Evolutionary conservation across 2,797 vertebrate genomes (phyloP).

Genomic region (Sebastiscus albofasciatus): DNA sequence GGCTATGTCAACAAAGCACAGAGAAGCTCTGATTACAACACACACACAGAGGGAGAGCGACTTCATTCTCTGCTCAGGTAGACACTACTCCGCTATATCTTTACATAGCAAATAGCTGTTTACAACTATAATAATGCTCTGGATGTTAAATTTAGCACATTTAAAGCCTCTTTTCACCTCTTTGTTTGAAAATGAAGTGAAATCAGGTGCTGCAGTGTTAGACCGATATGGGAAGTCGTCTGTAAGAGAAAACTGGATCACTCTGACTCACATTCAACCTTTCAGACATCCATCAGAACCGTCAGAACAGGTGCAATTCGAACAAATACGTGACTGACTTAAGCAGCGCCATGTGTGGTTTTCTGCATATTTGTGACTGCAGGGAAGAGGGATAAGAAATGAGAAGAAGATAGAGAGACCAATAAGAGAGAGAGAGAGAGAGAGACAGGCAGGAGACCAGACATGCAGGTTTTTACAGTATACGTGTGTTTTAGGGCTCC

Average conservation of each 20-base stretch:
- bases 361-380: not conserved
- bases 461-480: conserved; percentile 61
- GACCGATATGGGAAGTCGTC: not conserved
- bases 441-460: conserved; percentile 60
- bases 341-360: not conserved
- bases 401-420: not conserved
- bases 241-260: not conserved
- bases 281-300: not conserved
- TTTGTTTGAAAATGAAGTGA: not conserved
- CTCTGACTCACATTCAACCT: not conserved
- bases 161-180: not conserved
- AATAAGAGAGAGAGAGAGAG: conserved; percentile 15
- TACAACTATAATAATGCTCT: too few relatives aligned
- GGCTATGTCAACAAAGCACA: too few relatives aligned
- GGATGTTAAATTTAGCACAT: too few relatives aligned
- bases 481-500: conserved; percentile 60
- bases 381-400: conserved; percentile 4
- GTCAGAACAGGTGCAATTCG: conserved; percentile 21
- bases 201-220: not conserved
- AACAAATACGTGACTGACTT: not conserved
- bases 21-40: too few relatives aligned
- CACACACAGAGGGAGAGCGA: too few relatives aligned
- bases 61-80: too few relatives aligned
- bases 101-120: too few relatives aligned
- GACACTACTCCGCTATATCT: too few relatives aligned